Evolutionary conservation across 1,140 invertebrate genomes (phyloP).

Genomic region (Globodera ellingtonae): DNA sequence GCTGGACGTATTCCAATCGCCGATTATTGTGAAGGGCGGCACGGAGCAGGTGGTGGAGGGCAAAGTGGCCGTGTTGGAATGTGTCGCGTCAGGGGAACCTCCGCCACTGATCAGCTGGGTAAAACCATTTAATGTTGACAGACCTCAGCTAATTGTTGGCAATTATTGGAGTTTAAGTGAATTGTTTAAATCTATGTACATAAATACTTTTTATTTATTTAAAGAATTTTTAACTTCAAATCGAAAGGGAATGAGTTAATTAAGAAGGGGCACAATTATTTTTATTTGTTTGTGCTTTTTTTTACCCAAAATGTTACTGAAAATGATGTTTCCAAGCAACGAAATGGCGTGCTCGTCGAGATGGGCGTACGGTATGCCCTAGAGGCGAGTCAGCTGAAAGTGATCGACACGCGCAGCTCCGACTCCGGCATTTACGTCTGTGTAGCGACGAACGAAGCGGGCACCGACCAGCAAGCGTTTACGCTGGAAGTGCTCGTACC

Average conservation of each 20-base stretch:
- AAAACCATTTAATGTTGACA: background rate
- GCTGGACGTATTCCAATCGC: conserved; percentile 50
- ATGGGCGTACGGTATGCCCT: conserved; percentile 56
- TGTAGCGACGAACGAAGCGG: conserved; percentile 58
- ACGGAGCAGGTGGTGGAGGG: conserved; percentile 58
- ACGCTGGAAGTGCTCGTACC: conserved; percentile 45
- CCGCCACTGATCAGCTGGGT: conserved; percentile 53
- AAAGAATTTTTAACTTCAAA: too few relatives aligned
- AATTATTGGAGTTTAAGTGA: too few relatives aligned
- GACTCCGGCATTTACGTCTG: conserved; percentile 65
- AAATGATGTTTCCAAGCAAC: conserved; percentile 23
- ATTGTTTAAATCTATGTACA: too few relatives aligned
- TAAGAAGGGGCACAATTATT: too few relatives aligned
- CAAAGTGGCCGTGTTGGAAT: conserved; percentile 56
- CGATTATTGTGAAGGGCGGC: conserved; percentile 57
- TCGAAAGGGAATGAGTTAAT: too few relatives aligned
- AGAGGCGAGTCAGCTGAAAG: conserved; percentile 40
- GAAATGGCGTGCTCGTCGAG: conserved; percentile 61
- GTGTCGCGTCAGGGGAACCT: conserved; percentile 54
- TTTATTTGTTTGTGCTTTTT: background rate
- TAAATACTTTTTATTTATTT: too few relatives aligned
- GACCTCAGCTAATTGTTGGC: too few relatives aligned
- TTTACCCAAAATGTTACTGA: background rate
- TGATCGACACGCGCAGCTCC: conserved; percentile 56
- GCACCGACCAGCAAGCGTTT: conserved; percentile 63